Base-by-base conservation (phyloP, 2,113 vertebrate genomes). In the Hydropotes inermis region DNA sequence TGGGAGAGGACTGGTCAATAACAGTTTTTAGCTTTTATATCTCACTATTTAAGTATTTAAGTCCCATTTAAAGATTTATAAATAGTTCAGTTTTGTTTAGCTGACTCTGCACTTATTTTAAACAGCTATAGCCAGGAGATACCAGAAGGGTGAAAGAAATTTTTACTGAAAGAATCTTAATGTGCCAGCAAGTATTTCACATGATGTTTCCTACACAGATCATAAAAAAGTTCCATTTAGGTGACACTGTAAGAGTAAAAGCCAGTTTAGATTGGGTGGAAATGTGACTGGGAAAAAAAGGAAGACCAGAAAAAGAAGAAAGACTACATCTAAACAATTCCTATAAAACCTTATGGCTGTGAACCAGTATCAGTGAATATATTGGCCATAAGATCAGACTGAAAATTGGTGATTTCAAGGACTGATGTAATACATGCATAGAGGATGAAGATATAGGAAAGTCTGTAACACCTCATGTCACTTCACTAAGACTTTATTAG, bases 1-100 rank as follows among this genome's bases (percentile, higher is more conserved):
- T 54, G 30, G 30, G 89, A 7, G 28, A 36, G 1, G 43, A n/a
- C 54, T 90, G 85, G 89, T 94, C 61, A 61, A 78, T 50, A n/a
- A 36, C 2, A 27, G 25, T 67, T 84, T 91, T 93, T 82, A 90
- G 96, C 43, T 90, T 89, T 92, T 82, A 33, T 74, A 88, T 81
- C 27, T 94, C 30, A 27, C 36, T 85, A 50, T 91, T 95, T 95
- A 91, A 85, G 64, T 88, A 90, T 91, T 97, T 97, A 96, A 95
- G 23, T 39, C 36, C 6, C 81, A 50, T 54, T 94, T 91, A 91
- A 95, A 95, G 16, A 67, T 64, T 81, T 91, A 81, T 55, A 55
- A 84, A 21, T 79, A 47, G 17, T 43, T 96, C 36, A 36, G 47
- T 50, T 79, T 88, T 16, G 25, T 57, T 93, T 85, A 88, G 30